These are phyloP conservation scores for Daboia siamensis DNA, from an alignment of 2,113 vertebrate genomes.

Conservation along the genomic window DNA sequence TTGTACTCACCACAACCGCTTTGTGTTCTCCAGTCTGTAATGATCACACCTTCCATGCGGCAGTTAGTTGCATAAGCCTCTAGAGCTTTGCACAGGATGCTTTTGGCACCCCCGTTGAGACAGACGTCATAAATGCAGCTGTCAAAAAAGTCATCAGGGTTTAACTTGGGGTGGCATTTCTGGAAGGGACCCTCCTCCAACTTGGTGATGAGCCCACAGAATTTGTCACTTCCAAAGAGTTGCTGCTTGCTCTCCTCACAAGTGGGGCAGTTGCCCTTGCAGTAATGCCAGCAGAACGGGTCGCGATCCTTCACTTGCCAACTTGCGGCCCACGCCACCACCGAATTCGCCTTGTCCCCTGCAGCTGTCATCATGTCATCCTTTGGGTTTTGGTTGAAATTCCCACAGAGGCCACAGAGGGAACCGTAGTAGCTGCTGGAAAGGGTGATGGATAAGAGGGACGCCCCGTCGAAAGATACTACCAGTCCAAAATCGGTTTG, in stretches of 20 bases:
- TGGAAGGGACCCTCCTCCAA: constrained; percentile 54
- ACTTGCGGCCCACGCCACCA: constrained; percentile 61
- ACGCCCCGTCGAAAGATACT: constrained; percentile 68
- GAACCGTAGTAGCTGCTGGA: constrained; percentile 67
- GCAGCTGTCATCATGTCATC: constrained; percentile 60
- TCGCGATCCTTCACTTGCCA: constrained; percentile 69
- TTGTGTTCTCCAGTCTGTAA: constrained; percentile 66
- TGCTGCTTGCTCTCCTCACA: constrained; percentile 51
- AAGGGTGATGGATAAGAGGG: constrained; percentile 57
- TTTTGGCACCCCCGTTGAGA: constrained; percentile 53
- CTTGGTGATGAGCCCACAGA: constrained; percentile 65
- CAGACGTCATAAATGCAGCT: constrained; percentile 73
- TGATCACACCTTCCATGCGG: constrained; percentile 43
- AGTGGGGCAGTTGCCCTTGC: constrained; percentile 55
- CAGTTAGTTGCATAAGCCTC: constrained; percentile 61
- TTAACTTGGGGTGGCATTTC: constrained; percentile 58
- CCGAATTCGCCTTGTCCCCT: constrained; percentile 24
- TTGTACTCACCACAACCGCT: constrained; percentile 67
- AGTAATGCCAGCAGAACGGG: constrained; percentile 68
- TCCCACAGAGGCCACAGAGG: constrained; percentile 73
- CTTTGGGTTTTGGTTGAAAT: constrained; percentile 60
- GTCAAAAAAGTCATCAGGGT: constrained; percentile 55
- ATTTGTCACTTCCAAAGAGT: constrained; percentile 44
- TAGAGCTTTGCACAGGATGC: constrained; percentile 65
- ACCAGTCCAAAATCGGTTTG: constrained; percentile 63